phyloP scores from a whole-genome alignment of 2,113 vertebrate species.

The Entosphenus tridentatus region DNA sequence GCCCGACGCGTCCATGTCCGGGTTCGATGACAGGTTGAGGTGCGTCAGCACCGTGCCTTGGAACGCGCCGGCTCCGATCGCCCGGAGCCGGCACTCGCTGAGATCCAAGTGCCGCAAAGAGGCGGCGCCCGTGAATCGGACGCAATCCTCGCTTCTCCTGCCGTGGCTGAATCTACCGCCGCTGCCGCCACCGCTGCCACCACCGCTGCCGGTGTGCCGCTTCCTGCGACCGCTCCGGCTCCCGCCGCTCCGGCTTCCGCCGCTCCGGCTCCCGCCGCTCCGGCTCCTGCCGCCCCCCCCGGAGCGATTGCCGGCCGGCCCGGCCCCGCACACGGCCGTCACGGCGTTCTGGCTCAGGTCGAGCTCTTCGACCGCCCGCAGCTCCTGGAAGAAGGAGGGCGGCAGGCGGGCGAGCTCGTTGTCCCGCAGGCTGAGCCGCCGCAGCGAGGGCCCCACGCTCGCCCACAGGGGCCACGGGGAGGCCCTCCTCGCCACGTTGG shows the following conservation, averaged over 20 bases:
- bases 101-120: slow-evolving; percentile 36
- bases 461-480: too few species aligned
- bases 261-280: not conserved
- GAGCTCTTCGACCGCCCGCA: slow-evolving; percentile 32
- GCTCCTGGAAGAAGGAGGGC: slow-evolving; percentile 27
- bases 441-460: slow-evolving; percentile 14
- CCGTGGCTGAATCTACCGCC: too few species aligned
- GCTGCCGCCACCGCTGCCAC: not conserved
- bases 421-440: slow-evolving; percentile 35
- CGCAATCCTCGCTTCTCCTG: slow-evolving; percentile 17
- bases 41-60: slow-evolving; percentile 32
- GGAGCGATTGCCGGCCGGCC: not conserved
- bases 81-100: slow-evolving; percentile 33
- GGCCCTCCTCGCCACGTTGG: not conserved
- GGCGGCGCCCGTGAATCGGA: slow-evolving; percentile 28
- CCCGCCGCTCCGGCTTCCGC: not conserved
- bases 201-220: slow-evolving; percentile 11
- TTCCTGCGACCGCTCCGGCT: not conserved
- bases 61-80: slow-evolving; percentile 38
- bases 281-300: not conserved
- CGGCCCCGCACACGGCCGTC: slow-evolving; percentile 26
- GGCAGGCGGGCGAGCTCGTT: slow-evolving; percentile 31
- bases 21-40: slow-evolving; percentile 39
- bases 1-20: not conserved
- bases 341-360: slow-evolving; percentile 39